These are phyloP conservation scores for Neria commutata DNA, from an alignment of 2,888 invertebrate genomes.

Conservation along the genomic window DNA sequence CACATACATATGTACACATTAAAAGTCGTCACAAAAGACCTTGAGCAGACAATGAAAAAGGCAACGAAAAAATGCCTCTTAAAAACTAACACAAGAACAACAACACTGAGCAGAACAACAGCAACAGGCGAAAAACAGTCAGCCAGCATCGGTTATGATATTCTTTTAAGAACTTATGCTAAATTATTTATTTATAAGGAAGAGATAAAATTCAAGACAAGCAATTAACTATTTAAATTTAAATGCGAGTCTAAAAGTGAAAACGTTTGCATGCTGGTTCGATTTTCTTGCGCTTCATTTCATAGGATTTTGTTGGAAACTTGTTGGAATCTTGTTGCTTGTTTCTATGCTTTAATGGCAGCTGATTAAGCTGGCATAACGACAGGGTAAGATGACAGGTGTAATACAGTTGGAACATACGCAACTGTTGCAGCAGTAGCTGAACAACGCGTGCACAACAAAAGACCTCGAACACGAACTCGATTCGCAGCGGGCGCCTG, in stretches of 20 bases:
- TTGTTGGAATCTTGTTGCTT: slow-evolving; percentile 17
- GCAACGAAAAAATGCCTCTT: neutral
- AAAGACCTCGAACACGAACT: slow-evolving; percentile 53
- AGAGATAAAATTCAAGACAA: slow-evolving; percentile 50
- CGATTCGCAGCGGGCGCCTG: slow-evolving; percentile 44
- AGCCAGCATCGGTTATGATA: neutral
- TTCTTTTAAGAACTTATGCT: slow-evolving; percentile 18
- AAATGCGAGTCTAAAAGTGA: slow-evolving; percentile 55
- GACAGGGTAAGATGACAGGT: neutral
- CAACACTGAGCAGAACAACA: slow-evolving; percentile 1
- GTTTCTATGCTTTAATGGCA: slow-evolving; percentile 11
- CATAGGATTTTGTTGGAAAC: slow-evolving; percentile 8
- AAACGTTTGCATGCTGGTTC: slow-evolving; percentile 32
- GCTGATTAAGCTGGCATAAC: no score
- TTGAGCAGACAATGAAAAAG: slow-evolving; percentile 28
- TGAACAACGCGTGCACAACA: slow-evolving; percentile 38
- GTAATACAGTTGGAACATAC: neutral
- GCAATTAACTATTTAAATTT: slow-evolving; percentile 56
- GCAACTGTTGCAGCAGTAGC: no score
- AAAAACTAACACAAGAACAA: slow-evolving; percentile 5
- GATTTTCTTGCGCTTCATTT: slow-evolving; percentile 33
- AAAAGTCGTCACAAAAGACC: slow-evolving; percentile 52
- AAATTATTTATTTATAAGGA: slow-evolving; percentile 51
- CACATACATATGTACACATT: neutral
- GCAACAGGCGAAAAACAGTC: neutral